Evolutionary conservation across 2,113 vertebrate genomes (phyloP).

Genomic region (Colistium nudipinnis): DNA sequence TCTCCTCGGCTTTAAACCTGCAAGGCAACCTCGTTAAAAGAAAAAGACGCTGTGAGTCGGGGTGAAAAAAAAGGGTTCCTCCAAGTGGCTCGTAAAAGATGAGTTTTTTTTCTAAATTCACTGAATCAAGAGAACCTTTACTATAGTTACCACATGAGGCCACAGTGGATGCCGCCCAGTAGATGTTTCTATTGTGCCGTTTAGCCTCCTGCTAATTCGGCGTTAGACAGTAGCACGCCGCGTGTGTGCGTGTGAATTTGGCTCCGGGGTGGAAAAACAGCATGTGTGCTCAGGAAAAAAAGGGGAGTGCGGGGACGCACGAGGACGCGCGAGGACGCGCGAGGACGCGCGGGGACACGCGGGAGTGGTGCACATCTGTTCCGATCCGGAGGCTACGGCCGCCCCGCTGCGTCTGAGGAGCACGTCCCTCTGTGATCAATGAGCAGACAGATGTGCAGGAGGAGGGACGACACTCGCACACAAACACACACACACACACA

Average conservation of each 20-base stretch:
- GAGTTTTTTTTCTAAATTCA: neutral
- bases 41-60: neutral
- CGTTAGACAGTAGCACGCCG: neutral
- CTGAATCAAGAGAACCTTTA: neutral
- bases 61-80: neutral
- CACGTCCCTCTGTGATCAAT: conserved; percentile 63
- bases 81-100: neutral
- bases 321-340: conserved; percentile 21
- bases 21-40: too few species aligned
- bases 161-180: neutral
- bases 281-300: conserved; percentile 15
- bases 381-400: conserved; percentile 28
- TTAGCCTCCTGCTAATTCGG: neutral
- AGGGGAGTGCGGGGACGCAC: conserved; percentile 18
- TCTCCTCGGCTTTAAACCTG: too few species aligned
- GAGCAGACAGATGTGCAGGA: conserved; percentile 59
- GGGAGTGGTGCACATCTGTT: conserved; percentile 57
- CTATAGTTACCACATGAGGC: neutral
- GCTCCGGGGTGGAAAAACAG: conserved; percentile 16
- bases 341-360: conserved; percentile 25
- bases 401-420: conserved; percentile 36
- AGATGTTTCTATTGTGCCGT: neutral
- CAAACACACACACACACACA: conserved; percentile 25
- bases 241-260: neutral
- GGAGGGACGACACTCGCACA: conserved; percentile 13